Percentiles rank a stretch among this genome's conserved stretches.
Conservation (phyloP, 2,888 invertebrate species). For the Prosopocoilus inquinatus region DNA sequence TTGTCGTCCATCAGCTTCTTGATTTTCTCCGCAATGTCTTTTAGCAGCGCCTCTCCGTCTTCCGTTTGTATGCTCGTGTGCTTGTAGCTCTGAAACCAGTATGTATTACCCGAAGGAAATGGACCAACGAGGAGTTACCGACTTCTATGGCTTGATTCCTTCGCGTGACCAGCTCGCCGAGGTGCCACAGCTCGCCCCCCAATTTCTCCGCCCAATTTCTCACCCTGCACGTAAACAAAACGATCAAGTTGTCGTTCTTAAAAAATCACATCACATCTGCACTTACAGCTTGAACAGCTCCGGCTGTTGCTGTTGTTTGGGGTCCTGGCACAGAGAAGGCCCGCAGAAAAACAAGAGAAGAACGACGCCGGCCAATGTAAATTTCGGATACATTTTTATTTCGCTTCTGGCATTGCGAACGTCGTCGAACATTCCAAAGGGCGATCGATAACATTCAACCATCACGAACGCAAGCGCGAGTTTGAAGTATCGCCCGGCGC, state of each 20-base stretch:
- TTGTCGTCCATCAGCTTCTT: constrained; percentile 86
- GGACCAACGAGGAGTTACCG: constrained; percentile 40
- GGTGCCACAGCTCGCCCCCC: constrained; percentile 75
- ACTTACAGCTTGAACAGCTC: constrained; percentile 31
- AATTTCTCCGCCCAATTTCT: constrained; percentile 81
- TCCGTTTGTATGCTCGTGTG: constrained; percentile 69
- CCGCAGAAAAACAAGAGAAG: constrained; percentile 3
- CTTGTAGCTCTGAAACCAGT: constrained; percentile 67
- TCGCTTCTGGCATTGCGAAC: not conserved
- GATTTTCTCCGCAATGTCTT: constrained; percentile 81
- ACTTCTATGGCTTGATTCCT: constrained; percentile 77
- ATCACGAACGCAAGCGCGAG: not conserved
- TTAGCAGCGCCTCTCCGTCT: constrained; percentile 75
- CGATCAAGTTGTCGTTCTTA: not conserved
- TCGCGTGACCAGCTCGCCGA: constrained; percentile 78
- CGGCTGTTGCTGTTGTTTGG: constrained; percentile 25
- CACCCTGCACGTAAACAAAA: constrained; percentile 55
- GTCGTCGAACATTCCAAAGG: not conserved
- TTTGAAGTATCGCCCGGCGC: not conserved
- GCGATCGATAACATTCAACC: not conserved
- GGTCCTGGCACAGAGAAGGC: constrained; percentile 15
- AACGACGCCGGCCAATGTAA: not conserved
- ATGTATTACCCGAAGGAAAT: constrained; percentile 1
- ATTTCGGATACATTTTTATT: not conserved
- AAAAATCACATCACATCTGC: not conserved